phyloP scores from a whole-genome alignment of 2,797 vertebrate genomes.

The Gobionotothen gibberifrons region DNA sequence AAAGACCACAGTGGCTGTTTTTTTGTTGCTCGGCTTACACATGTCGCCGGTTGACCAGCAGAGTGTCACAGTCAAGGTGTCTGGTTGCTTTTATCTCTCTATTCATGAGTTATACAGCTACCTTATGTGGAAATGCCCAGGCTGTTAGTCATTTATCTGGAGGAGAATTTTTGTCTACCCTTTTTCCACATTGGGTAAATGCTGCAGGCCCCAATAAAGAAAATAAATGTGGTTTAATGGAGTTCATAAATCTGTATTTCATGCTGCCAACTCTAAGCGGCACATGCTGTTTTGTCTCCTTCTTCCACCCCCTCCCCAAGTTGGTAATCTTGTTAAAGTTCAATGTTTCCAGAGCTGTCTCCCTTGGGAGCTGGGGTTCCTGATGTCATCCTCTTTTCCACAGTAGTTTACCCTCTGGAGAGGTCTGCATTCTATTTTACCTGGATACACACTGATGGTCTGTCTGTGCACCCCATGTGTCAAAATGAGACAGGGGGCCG shows the following conservation, averaged over 20 bases:
- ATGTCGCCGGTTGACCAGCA: conserved; percentile 43
- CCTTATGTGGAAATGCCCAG: conserved; percentile 64
- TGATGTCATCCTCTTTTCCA: conserved; percentile 72
- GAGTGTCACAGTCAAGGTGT: conserved; percentile 57
- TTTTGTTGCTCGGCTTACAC: conserved; percentile 50
- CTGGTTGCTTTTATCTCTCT: conserved; percentile 58
- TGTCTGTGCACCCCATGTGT: conserved; percentile 33
- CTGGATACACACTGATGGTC: conserved; percentile 36
- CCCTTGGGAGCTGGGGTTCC: conserved; percentile 60
- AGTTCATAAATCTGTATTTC: conserved; percentile 86
- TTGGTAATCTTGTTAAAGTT: conserved; percentile 82
- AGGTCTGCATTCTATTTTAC: conserved; percentile 51
- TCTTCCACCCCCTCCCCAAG: conserved; percentile 53
- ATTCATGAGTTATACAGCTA: conserved; percentile 52
- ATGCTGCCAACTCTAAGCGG: conserved; percentile 78
- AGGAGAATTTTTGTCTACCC: conserved; percentile 57
- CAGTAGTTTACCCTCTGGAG: conserved; percentile 59
- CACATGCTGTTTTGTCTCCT: conserved; percentile 66
- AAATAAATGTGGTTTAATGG: conserved; percentile 84
- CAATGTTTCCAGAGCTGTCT: conserved; percentile 75
- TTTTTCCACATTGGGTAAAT: conserved; percentile 75
- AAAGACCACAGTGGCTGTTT: conserved; percentile 61
- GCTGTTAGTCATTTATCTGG: conserved; percentile 79
- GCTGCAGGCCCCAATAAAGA: conserved; percentile 83
- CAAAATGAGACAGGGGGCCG: conserved; percentile 17